These are phyloP conservation scores for Trichoplusia ni DNA, from an alignment of 1,140 invertebrate species.

Conservation along the genomic window DNA sequence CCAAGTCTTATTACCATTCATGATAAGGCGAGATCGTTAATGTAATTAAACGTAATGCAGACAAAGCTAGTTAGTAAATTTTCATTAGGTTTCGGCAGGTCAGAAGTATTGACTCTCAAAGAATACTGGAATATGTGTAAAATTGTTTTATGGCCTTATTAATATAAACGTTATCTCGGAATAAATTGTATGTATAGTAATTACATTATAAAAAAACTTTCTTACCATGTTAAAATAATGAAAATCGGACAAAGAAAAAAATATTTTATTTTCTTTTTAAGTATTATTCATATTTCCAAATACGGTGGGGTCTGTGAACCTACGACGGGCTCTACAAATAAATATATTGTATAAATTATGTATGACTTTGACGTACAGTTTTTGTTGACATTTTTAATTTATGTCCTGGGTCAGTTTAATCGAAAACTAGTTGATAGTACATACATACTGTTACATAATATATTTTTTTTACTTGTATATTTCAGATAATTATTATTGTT, in stretches of 20 bases:
- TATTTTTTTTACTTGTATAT: conserved; percentile 80
- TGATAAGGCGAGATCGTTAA: conserved; percentile 37
- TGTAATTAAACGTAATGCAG: conserved; percentile 47
- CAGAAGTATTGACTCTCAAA: conserved; percentile 40
- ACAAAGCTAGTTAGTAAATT: conserved; percentile 65
- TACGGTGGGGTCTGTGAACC: conserved; percentile 23
- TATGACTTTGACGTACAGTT: conserved; percentile 14
- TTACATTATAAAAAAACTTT: conserved; percentile 39
- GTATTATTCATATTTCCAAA: conserved; percentile 19
- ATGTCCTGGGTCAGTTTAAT: conserved; percentile 55
- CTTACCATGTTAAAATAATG: conserved; percentile 32
- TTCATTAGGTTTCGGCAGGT: conserved; percentile 57
- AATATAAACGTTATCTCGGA: conserved; percentile 45
- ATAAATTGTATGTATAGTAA: conserved; percentile 39
- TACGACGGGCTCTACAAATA: not conserved
- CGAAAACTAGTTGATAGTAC: conserved; percentile 63
- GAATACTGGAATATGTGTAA: conserved; percentile 52
- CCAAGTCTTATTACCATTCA: conserved; percentile 41
- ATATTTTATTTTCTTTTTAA: conserved; percentile 23
- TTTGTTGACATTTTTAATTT: conserved; percentile 30
- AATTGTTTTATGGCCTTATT: conserved; percentile 73
- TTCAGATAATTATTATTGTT: conserved; percentile 80
- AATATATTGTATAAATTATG: conserved; percentile 15
- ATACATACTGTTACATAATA: conserved; percentile 75
- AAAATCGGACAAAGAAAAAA: conserved; percentile 27